A percentile compares a stretch with the other conserved stretches of the same genome.
Conservation (phyloP, 2,113 vertebrate species). For the Thryonomys swinderianus region DNA sequence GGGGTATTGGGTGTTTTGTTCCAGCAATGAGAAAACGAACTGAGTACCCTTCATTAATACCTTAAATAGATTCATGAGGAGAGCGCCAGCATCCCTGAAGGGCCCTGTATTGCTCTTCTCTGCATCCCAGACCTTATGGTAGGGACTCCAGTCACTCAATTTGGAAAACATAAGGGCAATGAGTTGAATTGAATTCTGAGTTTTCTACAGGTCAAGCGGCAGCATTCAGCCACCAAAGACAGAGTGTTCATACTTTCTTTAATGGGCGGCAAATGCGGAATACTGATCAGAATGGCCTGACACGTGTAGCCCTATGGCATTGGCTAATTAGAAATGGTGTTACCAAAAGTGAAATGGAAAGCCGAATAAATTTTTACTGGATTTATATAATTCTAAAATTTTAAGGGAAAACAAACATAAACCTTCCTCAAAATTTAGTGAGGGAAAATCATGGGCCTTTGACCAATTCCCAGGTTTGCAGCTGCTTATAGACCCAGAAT, state of each 20-base stretch:
- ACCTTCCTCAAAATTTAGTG: not conserved
- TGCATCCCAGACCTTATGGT: not conserved
- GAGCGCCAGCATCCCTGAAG: not conserved
- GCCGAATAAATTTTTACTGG: not conserved
- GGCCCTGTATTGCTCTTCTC: not conserved
- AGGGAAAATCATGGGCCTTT: not conserved
- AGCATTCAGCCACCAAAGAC: not conserved
- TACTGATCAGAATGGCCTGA: not conserved
- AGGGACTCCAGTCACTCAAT: not conserved
- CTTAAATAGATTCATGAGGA: not conserved
- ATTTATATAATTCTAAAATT: not conserved
- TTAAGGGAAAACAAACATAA: not conserved
- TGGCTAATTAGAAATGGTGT: too few relatives aligned
- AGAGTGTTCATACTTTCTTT: not conserved
- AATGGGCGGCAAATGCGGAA: not conserved
- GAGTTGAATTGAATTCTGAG: not conserved
- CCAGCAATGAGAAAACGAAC: too few relatives aligned
- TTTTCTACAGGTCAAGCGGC: not conserved
- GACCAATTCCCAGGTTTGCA: not conserved
- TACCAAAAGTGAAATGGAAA: not conserved
- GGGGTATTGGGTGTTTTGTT: too few relatives aligned
- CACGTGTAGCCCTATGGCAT: not conserved
- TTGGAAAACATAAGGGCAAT: not conserved
- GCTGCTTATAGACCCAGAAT: not conserved
- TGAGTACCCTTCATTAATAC: not conserved